These are phyloP conservation scores for Scaptomyza hsui DNA, from an alignment of 1,140 invertebrate genomes.

Conservation along the genomic window DNA sequence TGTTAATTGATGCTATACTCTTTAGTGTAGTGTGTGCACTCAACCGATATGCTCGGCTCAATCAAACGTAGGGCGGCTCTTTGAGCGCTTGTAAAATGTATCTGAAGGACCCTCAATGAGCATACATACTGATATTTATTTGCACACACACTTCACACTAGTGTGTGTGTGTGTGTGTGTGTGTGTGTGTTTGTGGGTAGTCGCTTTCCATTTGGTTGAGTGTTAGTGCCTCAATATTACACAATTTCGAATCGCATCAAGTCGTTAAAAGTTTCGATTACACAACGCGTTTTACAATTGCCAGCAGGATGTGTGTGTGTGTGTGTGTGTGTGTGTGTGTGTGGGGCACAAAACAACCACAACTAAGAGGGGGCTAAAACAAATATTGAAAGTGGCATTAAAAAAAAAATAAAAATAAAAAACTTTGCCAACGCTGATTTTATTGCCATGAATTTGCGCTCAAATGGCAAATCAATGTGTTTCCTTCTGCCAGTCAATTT, in stretches of 20 bases:
- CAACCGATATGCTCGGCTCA: slow-evolving; percentile 64
- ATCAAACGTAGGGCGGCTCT: slow-evolving; percentile 49
- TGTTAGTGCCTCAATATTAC: slow-evolving; percentile 79
- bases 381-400: slow-evolving; percentile 82
- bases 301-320: slow-evolving; percentile 30
- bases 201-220: slow-evolving; percentile 56
- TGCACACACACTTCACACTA: slow-evolving; percentile 29
- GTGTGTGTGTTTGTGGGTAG: slow-evolving; percentile 18
- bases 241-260: slow-evolving; percentile 81
- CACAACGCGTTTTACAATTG: slow-evolving; percentile 80
- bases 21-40: slow-evolving; percentile 33
- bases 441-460: slow-evolving; percentile 79
- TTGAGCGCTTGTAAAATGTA: slow-evolving; percentile 61
- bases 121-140: slow-evolving; percentile 43
- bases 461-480: slow-evolving; percentile 81
- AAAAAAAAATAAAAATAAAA: slow-evolving; percentile 42
- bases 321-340: too few relatives aligned
- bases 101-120: slow-evolving; percentile 70
- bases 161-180: slow-evolving; percentile 11
- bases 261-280: slow-evolving; percentile 82
- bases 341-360: slow-evolving; percentile 34
- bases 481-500: slow-evolving; percentile 75
- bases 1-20: slow-evolving; percentile 28
- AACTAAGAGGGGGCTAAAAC: slow-evolving; percentile 57
- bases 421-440: slow-evolving; percentile 71